Percentiles rank a stretch among this genome's conserved stretches.
These are phyloP conservation scores for Myodes glareolus DNA, from an alignment of 2,113 vertebrate genomes.

Conservation along the genomic window DNA sequence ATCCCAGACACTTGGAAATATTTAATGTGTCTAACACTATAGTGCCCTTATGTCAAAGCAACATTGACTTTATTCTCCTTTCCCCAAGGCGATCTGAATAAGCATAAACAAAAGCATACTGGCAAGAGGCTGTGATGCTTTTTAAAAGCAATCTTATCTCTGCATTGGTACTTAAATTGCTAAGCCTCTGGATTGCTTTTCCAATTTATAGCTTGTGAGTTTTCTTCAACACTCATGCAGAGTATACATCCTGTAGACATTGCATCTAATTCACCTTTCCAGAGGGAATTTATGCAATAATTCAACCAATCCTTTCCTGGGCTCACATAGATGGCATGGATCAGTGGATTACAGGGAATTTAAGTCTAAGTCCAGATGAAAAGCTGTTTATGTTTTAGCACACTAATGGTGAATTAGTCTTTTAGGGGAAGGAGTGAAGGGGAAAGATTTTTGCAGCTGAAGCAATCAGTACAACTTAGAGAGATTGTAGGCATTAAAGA, in stretches of 20 bases:
- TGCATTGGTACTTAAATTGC: conserved; percentile 53
- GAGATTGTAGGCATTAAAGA: conserved; percentile 27
- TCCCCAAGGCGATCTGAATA: neutral
- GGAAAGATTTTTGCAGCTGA: neutral
- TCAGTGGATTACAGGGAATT: conserved; percentile 78
- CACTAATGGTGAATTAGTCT: conserved; percentile 33
- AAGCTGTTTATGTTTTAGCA: conserved; percentile 55
- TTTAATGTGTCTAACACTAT: conserved; percentile 38
- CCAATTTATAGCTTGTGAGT: conserved; percentile 69
- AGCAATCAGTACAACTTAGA: neutral
- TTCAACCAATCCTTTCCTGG: conserved; percentile 79
- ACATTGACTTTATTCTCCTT: conserved; percentile 62
- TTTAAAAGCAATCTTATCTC: conserved; percentile 72
- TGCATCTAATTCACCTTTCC: conserved; percentile 75
- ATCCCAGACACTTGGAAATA: conserved; percentile 25
- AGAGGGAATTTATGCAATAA: conserved; percentile 81
- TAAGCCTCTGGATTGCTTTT: conserved; percentile 71
- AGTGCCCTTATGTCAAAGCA: conserved; percentile 58
- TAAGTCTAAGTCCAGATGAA: conserved; percentile 54
- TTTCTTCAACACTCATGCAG: conserved; percentile 69
- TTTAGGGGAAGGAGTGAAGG: neutral
- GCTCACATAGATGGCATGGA: conserved; percentile 65
- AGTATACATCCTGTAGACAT: conserved; percentile 50
- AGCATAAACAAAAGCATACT: conserved; percentile 57
- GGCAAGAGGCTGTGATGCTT: conserved; percentile 53